Percentiles rank a stretch among this genome's conserved stretches.
Evolutionary conservation across 2,113 vertebrate genomes (phyloP).

Genomic region (Fregata magnificens): DNA sequence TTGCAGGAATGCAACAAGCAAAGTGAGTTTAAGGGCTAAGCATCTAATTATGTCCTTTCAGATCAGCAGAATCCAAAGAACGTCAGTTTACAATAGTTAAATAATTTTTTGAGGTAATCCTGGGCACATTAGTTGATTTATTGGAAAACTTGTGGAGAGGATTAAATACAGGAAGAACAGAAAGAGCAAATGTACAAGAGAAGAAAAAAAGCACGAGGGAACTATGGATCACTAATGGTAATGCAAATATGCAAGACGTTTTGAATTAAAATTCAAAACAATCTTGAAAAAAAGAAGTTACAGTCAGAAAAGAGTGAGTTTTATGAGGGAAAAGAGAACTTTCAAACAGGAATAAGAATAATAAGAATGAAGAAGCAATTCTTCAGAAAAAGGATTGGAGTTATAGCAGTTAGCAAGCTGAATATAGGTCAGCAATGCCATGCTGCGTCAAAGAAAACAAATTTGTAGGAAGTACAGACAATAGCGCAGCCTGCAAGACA

Average conservation of each 20-base stretch:
- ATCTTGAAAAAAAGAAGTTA: not conserved
- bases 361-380: not conserved
- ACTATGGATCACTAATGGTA: not conserved
- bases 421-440: not conserved
- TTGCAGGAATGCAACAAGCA: not conserved
- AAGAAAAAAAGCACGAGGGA: not conserved
- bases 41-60: not conserved
- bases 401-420: not conserved
- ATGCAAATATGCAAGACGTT: not conserved
- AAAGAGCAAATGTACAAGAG: not conserved
- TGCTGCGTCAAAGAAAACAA: rapidly evolving
- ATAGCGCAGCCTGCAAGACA: not conserved
- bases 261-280: not conserved
- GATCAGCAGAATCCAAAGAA: not conserved
- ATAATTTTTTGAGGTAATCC: not conserved
- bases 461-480: not conserved
- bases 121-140: not conserved
- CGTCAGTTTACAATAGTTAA: not conserved
- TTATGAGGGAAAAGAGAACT: not conserved
- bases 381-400: not conserved
- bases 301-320: not conserved
- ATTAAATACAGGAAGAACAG: not conserved
- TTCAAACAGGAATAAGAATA: not conserved
- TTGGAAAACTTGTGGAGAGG: not conserved
- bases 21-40: not conserved